phyloP scores from a whole-genome alignment of 1,140 invertebrate genomes.

The Tetramorium alpestre region DNA sequence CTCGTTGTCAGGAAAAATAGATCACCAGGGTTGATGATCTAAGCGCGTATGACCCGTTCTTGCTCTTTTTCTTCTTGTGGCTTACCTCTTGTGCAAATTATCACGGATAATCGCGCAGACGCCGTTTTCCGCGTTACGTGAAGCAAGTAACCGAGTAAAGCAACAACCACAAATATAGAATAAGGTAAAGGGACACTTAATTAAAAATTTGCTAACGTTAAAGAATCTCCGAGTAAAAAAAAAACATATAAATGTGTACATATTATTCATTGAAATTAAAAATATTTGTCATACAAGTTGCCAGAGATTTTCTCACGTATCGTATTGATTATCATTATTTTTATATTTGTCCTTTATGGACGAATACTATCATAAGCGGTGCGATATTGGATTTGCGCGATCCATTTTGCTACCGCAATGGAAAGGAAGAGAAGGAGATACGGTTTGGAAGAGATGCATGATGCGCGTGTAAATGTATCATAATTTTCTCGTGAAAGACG shows the following conservation, averaged over 20 bases:
- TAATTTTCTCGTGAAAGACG: constrained; percentile 14
- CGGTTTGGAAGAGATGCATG: not conserved
- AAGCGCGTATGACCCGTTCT: constrained; percentile 6
- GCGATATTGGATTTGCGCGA: not conserved
- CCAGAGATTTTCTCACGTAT: not conserved
- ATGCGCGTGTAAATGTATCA: constrained; percentile 7
- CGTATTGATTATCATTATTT: not conserved
- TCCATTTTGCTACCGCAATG: not conserved
- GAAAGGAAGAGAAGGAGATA: not conserved
- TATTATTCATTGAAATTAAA: not conserved
- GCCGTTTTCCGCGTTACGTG: constrained; percentile 34
- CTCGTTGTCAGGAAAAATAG: constrained; percentile 15
- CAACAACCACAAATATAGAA: not conserved
- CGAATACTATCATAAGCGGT: not conserved
- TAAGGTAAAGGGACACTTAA: constrained; percentile 1
- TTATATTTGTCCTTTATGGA: constrained; percentile 4
- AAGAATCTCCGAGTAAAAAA: constrained; percentile 14
- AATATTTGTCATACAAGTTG: not conserved
- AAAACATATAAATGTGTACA: not conserved
- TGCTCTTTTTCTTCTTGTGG: constrained; percentile 36
- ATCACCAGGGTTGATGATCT: constrained; percentile 18
- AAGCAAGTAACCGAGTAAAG: constrained; percentile 31
- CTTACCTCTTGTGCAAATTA: constrained; percentile 36
- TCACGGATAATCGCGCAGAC: constrained; percentile 46
- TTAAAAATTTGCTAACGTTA: constrained; percentile 4